phyloP scores from a whole-genome alignment of 2,888 invertebrate genomes.

The Proisotoma minuta region DNA sequence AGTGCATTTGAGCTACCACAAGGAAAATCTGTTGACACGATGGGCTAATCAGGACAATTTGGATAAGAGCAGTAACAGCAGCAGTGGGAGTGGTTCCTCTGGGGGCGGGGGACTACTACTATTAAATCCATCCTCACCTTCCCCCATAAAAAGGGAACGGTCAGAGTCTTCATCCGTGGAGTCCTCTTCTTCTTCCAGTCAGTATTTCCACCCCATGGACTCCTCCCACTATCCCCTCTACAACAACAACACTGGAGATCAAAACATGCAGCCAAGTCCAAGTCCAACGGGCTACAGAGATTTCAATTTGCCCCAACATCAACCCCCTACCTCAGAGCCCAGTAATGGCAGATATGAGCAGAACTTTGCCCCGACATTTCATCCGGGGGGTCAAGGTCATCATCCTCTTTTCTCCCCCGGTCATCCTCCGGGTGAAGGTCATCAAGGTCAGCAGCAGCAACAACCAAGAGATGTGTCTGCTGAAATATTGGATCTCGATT shows the following conservation, averaged over 20 bases:
- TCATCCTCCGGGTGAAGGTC: slow-evolving; percentile 8
- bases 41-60: slow-evolving; percentile 58
- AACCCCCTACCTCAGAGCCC: slow-evolving; percentile 52
- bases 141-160: slow-evolving; percentile 24
- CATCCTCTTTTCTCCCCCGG: neutral
- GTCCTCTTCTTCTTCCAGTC: slow-evolving; percentile 45
- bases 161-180: slow-evolving; percentile 25
- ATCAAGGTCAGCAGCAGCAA: slow-evolving; percentile 50
- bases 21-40: slow-evolving; percentile 68
- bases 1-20: slow-evolving; percentile 74
- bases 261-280: slow-evolving; percentile 38
- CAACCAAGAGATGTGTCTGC: slow-evolving; percentile 58
- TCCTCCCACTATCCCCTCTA: slow-evolving; percentile 53
- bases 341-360: neutral
- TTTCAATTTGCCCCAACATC: slow-evolving; percentile 48
- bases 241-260: slow-evolving; percentile 52
- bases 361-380: neutral
- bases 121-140: slow-evolving; percentile 15
- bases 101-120: no score
- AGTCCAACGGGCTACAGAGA: slow-evolving; percentile 48
- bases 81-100: slow-evolving; percentile 29
- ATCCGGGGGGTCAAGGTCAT: neutral
- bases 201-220: slow-evolving; percentile 54
- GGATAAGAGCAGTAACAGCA: slow-evolving; percentile 22
- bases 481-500: slow-evolving; percentile 80